These are phyloP conservation scores for Mythimna impura DNA, from an alignment of 2,888 invertebrate genomes.

Conservation along the genomic window DNA sequence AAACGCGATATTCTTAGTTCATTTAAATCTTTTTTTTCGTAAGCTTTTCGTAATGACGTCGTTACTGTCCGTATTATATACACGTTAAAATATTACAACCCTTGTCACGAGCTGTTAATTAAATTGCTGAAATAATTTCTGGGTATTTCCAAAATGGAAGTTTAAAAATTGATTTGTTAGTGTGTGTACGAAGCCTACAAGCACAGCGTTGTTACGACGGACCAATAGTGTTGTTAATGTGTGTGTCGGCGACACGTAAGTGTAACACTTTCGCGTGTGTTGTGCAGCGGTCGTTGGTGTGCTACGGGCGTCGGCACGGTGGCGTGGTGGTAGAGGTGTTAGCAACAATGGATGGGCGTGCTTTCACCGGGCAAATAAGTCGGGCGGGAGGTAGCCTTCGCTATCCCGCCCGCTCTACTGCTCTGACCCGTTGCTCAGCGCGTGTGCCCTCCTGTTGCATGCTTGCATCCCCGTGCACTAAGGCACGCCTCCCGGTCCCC, in stretches of 20 bases:
- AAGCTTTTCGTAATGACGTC: background rate
- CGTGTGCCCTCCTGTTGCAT: slow-evolving; percentile 68
- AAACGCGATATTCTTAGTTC: slow-evolving; percentile 14
- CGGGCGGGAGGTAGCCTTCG: slow-evolving; percentile 77
- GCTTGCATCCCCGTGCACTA: slow-evolving; percentile 71
- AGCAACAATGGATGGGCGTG: slow-evolving; percentile 70
- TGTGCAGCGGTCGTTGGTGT: slow-evolving; percentile 23
- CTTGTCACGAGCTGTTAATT: background rate
- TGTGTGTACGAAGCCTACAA: slow-evolving; percentile 20
- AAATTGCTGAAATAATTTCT: slow-evolving; percentile 10
- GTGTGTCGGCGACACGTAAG: slow-evolving; percentile 21
- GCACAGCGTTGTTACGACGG: slow-evolving; percentile 8
- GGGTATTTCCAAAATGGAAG: slow-evolving; percentile 29
- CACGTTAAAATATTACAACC: background rate
- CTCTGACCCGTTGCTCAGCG: slow-evolving; percentile 58
- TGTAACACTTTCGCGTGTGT: slow-evolving; percentile 17
- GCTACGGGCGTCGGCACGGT: slow-evolving; percentile 27
- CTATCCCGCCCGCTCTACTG: slow-evolving; percentile 73
- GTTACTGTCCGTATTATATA: background rate
- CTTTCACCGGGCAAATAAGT: slow-evolving; percentile 66
- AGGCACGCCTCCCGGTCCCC: slow-evolving; percentile 75
- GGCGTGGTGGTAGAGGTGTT: slow-evolving; percentile 34
- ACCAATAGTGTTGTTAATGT: slow-evolving; percentile 14
- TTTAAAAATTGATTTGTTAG: background rate
- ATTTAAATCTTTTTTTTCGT: background rate